Conservation (phyloP, 92 coral and sea anemone species). For the Zoanthus gigantus region DNA sequence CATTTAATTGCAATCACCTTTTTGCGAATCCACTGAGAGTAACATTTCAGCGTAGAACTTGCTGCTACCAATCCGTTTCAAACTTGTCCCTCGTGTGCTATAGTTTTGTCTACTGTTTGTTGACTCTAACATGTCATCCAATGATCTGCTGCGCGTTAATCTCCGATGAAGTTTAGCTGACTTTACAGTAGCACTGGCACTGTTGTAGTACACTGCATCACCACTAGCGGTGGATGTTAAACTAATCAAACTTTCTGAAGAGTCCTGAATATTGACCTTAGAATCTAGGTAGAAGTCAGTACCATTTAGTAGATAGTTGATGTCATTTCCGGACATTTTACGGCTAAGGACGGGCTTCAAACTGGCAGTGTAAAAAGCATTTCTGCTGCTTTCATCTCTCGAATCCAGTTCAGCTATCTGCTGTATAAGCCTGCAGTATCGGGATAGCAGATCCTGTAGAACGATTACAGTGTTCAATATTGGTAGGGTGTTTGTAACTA, state of each 20-base stretch:
- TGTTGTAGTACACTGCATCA: conserved; percentile 42
- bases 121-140: conserved; percentile 83
- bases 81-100: conserved; percentile 57
- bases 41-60: conserved; percentile 86
- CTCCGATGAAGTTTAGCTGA: conserved; percentile 65
- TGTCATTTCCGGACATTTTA: conserved; percentile 52
- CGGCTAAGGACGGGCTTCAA: conserved; percentile 44
- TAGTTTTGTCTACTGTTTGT: conserved; percentile 53
- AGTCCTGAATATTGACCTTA: conserved; percentile 37
- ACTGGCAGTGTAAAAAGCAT: conserved; percentile 62
- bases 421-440: conserved; percentile 47
- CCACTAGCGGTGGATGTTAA: conserved; percentile 51
- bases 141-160: conserved; percentile 90
- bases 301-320: conserved; percentile 34
- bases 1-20: conserved; percentile 60
- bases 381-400: conserved; percentile 43
- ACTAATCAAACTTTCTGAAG: conserved; percentile 55
- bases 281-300: conserved; percentile 55
- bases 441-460: conserved; percentile 58
- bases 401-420: conserved; percentile 69
- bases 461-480: neutral
- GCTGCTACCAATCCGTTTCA: conserved; percentile 83
- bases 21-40: conserved; percentile 60
- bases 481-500: neutral
- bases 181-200: conserved; percentile 38